Base-by-base conservation (phyloP, 2,888 invertebrate species). In the Drosophila meridiana region DNA sequence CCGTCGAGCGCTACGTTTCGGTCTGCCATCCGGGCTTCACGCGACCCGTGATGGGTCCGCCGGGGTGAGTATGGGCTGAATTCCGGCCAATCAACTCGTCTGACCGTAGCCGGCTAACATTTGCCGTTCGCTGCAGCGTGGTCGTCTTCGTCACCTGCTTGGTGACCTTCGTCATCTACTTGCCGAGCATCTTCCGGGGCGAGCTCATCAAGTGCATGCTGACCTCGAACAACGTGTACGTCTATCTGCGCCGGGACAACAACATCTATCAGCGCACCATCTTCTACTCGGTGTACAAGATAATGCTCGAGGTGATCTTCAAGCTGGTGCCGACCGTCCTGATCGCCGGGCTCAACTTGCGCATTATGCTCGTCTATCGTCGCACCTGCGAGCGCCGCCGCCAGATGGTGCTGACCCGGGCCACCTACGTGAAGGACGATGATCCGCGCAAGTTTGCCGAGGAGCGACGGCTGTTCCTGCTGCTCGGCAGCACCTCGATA, bases 1-100 rank as follows among this genome's bases (percentile, higher is more conserved):
- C 96, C 26, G 94, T 96, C 70, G 96, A 96, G 90, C 94, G 96
- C 48, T 96, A 96, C 92, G 95, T 96, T 40, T 96, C 96, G 71
- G 96, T 96, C 7, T 96, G 96, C 84, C 96, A 95, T 93, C 96
- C 96, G 4, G 95, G 96, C 5, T 94, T 95, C 80, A 94, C 95
- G 20, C 93, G 95, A 53, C 95, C 96, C 5, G 94, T 95, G 53
- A 94, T 95, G 91, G 95, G 96, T 43, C 94, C 95, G 5, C 95
- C 95, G 20, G 94, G 95, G 83, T 94, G 74, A 87, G 74, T 60
- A 20, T 2, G 28, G 11, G 4, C 26, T 13, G 26, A 20, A 20
- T 20, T 2, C 1, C 13, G 13, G 0, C 3, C 7, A 1, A 20
- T 20, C 20, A 20, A 20, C 20, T 4, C 0, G 2, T 6, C 3